Evolutionary conservation across 23 tunicate species (phyloP).

Genomic region (Botrylloides violaceus): DNA sequence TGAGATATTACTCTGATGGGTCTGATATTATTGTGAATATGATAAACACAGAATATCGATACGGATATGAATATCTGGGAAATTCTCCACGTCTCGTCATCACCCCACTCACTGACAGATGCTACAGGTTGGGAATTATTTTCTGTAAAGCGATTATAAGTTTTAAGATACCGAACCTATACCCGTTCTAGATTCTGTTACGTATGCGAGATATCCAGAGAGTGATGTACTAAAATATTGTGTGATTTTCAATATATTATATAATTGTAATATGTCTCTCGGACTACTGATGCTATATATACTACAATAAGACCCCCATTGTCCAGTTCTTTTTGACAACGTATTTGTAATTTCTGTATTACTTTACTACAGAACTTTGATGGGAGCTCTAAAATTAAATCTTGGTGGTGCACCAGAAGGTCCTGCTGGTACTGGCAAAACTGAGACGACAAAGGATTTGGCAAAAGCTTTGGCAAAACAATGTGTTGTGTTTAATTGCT

Average conservation of each 20-base stretch:
- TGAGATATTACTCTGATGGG: constrained; percentile 68
- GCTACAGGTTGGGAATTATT: constrained; percentile 87
- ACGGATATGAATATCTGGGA: constrained; percentile 98
- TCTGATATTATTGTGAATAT: constrained; percentile 70
- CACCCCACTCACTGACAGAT: constrained; percentile 91
- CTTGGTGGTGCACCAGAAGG: constrained; percentile 99
- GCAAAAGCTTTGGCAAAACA: constrained; percentile 97
- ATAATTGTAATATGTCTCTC: no score
- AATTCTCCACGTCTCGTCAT: constrained; percentile 93
- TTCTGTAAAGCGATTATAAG: no score
- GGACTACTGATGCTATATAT: no score
- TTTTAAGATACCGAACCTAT: no score
- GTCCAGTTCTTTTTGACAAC: no score
- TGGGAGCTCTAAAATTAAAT: constrained; percentile 93
- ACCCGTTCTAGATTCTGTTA: no score
- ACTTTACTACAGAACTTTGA: constrained; percentile 75
- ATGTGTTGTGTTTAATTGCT: constrained; percentile 98
- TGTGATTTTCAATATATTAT: not conserved
- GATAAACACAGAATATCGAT: constrained; percentile 92
- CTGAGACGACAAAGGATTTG: constrained; percentile 94
- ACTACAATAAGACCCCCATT: no score
- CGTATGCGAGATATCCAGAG: not conserved
- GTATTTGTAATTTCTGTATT: no score
- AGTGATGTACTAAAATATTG: not conserved
- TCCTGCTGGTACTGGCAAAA: constrained; percentile 94